phyloP scores from a whole-genome alignment of 2,113 vertebrate species.

The Oryzias celebensis region DNA sequence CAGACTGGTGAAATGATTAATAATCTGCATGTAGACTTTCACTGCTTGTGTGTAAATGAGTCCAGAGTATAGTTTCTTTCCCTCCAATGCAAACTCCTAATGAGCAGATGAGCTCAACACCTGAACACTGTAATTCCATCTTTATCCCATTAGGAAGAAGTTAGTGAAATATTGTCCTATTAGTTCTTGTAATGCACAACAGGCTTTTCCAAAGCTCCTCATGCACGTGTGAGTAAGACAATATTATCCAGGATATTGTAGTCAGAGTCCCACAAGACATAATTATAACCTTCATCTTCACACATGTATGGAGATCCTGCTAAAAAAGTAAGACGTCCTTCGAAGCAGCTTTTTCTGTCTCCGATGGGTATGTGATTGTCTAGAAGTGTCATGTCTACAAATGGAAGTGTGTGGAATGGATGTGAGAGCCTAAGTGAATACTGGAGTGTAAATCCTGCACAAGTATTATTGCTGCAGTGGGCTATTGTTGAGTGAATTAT shows the following conservation, averaged over 20 bases:
- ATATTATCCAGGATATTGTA: neutral
- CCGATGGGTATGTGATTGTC: no score
- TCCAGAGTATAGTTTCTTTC: constrained; percentile 24
- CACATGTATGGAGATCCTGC: constrained; percentile 9
- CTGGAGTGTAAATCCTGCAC: constrained; percentile 38
- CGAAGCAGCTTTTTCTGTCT: no score
- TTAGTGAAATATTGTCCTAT: constrained; percentile 54
- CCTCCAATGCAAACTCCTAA: constrained; percentile 50
- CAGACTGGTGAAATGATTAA: constrained; percentile 65
- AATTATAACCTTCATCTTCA: constrained; percentile 14
- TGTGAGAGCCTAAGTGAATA: constrained; percentile 25
- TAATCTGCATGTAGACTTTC: constrained; percentile 48
- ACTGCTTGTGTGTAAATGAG: constrained; percentile 39
- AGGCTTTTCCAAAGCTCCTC: constrained; percentile 3
- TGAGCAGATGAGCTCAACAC: constrained; percentile 66
- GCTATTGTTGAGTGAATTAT: constrained; percentile 50
- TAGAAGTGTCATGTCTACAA: constrained; percentile 1
- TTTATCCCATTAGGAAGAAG: constrained; percentile 58
- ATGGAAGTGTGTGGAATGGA: constrained; percentile 16
- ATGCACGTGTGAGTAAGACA: neutral
- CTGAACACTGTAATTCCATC: constrained; percentile 66
- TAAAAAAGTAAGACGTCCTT: neutral
- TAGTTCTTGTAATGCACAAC: constrained; percentile 44
- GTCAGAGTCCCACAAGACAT: no score
- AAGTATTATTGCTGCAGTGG: constrained; percentile 45